Percentiles rank a stretch among this genome's conserved stretches.
These are phyloP conservation scores for Eupithecia dodoneata DNA, from an alignment of 2,888 invertebrate genomes.

Conservation along the genomic window DNA sequence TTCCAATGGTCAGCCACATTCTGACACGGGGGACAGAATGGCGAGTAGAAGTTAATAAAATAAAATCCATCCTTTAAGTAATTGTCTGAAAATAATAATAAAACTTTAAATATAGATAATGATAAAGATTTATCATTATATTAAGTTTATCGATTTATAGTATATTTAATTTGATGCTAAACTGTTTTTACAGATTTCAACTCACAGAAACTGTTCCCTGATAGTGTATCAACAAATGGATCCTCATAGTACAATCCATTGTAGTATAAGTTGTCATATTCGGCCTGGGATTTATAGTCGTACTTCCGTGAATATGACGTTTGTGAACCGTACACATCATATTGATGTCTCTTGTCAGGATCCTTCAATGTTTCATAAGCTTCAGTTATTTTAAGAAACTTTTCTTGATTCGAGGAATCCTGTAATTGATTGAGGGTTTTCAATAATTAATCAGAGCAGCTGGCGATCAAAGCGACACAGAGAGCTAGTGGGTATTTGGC, in stretches of 20 bases:
- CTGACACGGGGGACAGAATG: conserved; percentile 94
- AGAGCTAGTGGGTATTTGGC: neutral
- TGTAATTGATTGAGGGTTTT: conserved; percentile 55
- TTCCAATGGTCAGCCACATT: conserved; percentile 93
- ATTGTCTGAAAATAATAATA: conserved; percentile 60
- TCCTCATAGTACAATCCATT: conserved; percentile 95
- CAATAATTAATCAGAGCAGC: neutral
- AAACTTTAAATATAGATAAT: too few relatives aligned
- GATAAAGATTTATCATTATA: too few relatives aligned
- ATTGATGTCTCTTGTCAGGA: conserved; percentile 89
- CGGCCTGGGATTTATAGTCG: conserved; percentile 82
- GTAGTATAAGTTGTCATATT: conserved; percentile 93
- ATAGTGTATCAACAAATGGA: conserved; percentile 90
- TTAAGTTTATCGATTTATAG: too few relatives aligned
- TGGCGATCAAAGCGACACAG: neutral
- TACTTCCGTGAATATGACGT: conserved; percentile 78
- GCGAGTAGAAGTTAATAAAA: conserved; percentile 95
- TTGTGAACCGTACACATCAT: conserved; percentile 91
- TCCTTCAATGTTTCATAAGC: conserved; percentile 95
- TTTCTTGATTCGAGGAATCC: conserved; percentile 89
- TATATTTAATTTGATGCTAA: neutral
- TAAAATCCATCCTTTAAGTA: conserved; percentile 88
- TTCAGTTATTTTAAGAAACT: conserved; percentile 90
- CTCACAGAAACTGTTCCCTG: conserved; percentile 90
- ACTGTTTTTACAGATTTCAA: conserved; percentile 27